Evolutionary conservation across 2,888 invertebrate species (phyloP), one percentile per base, ranked within the genome.

Genomic region (Stenolophus ochropezus): DNA sequence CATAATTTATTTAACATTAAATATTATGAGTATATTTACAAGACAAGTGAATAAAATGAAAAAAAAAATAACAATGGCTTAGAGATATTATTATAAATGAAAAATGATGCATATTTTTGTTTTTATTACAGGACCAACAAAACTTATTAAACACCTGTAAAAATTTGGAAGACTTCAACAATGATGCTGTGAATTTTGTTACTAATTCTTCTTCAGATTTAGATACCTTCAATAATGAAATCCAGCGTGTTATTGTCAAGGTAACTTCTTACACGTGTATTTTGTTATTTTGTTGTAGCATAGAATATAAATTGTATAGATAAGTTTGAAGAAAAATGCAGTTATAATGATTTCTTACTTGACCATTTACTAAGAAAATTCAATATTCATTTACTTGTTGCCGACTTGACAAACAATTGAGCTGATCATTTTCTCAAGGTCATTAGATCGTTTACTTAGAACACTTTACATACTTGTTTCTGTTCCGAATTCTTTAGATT

Each of bases 381-480:
- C 65, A 11, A 33, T 69, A 33, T 69, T 33, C 33, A 69, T 21
- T 61, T 25, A 20, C 14, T 61, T 25, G 33, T 33, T 69, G 65
- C 18, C 33, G 33, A 69, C 65, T 33, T 69, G 18, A 69, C 8
- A 69, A 69, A 33, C 65, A 65, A 25, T 25, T 27, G 61, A 65
- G 27, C 25, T 27, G 65, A 69, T 69, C 65, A 33, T 16, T 33
- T 18, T 69, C 18, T 33, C 65, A 69, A 69, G 65, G 65, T 69
- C 33, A 33, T 18, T 33, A 33, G 65, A 69, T 33, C 27, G 20
- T 33, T 69, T 69, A 69, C 65, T 69, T 18, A 33, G 65, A 69
- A 69, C 33, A 69, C 65, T 61, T 61, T 69, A 69, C 65, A 69
- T 69, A 69, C 18, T 69, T 16, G 65, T 61, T 61, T 61, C 18